phyloP scores from a whole-genome alignment of 2,113 vertebrate species.

The Seriola dumerili region DNA sequence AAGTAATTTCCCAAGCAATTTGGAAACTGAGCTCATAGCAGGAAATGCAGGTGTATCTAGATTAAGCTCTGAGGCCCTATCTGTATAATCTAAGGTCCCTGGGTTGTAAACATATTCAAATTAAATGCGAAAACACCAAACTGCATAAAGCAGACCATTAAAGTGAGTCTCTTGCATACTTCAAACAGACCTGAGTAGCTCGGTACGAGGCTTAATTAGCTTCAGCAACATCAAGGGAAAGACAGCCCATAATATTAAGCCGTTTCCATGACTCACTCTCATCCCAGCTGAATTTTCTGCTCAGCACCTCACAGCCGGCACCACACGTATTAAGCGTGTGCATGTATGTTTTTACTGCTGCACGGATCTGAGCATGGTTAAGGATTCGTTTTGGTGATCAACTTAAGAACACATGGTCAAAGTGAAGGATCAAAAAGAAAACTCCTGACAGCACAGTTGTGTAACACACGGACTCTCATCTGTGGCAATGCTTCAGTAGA shows the following conservation, averaged over 20 bases:
- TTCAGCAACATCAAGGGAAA: constrained; percentile 72
- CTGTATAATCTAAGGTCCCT: constrained; percentile 34
- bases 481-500: constrained; percentile 20
- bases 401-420: constrained; percentile 1
- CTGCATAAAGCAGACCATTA: constrained; percentile 44
- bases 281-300: constrained; percentile 64
- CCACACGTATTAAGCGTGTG: not conserved
- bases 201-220: constrained; percentile 72
- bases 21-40: not conserved
- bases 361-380: not conserved
- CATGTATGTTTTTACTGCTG: not conserved
- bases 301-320: constrained; percentile 36
- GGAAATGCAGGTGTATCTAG: constrained; percentile 15
- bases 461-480: constrained; percentile 27
- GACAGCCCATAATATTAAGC: constrained; percentile 65
- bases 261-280: constrained; percentile 69
- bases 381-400: not conserved
- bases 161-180: constrained; percentile 55
- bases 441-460: constrained; percentile 8
- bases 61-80: constrained; percentile 2
- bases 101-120: constrained; percentile 60
- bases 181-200: constrained; percentile 69
- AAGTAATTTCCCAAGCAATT: not conserved
- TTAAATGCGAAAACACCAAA: constrained; percentile 52
- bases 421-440: not conserved